phyloP scores from a whole-genome alignment of 1,140 invertebrate genomes.

The Rhagoletis zephyria region DNA sequence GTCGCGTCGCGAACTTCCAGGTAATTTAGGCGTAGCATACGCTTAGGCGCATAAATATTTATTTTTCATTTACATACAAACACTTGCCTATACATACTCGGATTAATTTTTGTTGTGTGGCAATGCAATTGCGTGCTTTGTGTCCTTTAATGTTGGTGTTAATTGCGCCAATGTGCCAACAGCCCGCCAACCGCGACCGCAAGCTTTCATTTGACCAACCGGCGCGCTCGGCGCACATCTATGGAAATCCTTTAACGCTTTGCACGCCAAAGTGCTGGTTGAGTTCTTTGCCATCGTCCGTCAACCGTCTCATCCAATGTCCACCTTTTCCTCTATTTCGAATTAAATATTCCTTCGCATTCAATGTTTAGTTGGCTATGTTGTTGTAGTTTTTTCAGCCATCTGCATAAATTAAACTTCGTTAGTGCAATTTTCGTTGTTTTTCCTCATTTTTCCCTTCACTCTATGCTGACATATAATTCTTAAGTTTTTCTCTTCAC shows the following conservation, averaged over 20 bases:
- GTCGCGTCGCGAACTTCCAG: background rate
- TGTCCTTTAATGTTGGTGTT: constrained; percentile 40
- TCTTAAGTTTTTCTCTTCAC: constrained; percentile 24
- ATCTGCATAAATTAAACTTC: constrained; percentile 30
- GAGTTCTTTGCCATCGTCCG: background rate
- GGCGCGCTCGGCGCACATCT: background rate
- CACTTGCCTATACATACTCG: background rate
- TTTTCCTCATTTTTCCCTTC: background rate
- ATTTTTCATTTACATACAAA: background rate
- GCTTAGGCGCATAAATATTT: constrained; percentile 18
- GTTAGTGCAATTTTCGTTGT: constrained; percentile 15
- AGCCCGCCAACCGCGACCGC: constrained; percentile 22
- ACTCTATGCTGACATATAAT: background rate
- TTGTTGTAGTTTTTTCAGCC: background rate
- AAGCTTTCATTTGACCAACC: constrained; percentile 21
- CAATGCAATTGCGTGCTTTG: background rate
- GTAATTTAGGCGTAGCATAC: constrained; percentile 18
- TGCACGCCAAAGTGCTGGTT: background rate
- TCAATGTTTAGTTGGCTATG: background rate
- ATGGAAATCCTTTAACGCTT: background rate
- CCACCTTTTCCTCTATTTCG: background rate
- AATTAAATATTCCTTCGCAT: constrained; percentile 1
- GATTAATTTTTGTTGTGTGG: background rate
- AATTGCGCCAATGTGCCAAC: constrained; percentile 27
- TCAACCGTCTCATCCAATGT: background rate